Evolutionary conservation across 2,888 invertebrate species (phyloP).

Genomic region (Drosophila koepferae): DNA sequence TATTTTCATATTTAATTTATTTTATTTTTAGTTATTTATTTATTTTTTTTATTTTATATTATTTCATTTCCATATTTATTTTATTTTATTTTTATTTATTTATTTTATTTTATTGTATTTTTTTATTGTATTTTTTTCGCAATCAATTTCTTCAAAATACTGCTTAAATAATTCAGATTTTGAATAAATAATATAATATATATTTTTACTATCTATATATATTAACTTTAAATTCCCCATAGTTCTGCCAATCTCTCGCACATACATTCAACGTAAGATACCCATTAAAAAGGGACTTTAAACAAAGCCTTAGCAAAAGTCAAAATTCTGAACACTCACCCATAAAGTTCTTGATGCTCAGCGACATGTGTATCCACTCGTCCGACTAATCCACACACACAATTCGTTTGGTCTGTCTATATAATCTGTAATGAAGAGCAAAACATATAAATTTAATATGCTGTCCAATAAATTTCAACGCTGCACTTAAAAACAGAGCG

Average conservation of each 20-base stretch:
- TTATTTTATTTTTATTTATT: no score
- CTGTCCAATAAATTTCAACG: slow-evolving; percentile 72
- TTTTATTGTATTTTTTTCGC: no score
- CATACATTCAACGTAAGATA: neutral
- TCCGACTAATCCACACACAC: slow-evolving; percentile 51
- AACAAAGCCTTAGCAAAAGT: neutral
- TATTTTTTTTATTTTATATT: no score
- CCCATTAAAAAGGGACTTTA: neutral
- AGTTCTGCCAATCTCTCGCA: neutral
- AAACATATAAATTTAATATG: slow-evolving; percentile 76
- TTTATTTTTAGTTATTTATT: no score
- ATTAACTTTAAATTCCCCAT: no score
- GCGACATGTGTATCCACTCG: slow-evolving; percentile 64
- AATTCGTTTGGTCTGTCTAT: slow-evolving; percentile 35
- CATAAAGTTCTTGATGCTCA: slow-evolving; percentile 26
- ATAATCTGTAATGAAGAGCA: slow-evolving; percentile 71
- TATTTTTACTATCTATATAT: no score
- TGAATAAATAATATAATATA: no score
- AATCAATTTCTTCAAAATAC: no score
- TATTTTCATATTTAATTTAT: no score
- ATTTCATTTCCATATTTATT: no score
- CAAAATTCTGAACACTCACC: slow-evolving; percentile 34
- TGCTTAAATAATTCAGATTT: no score
- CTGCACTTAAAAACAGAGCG: slow-evolving; percentile 69
- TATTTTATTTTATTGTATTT: no score